Percentiles rank a stretch among this genome's conserved stretches.
phyloP scores from a whole-genome alignment of 2,113 vertebrate genomes.

The Gallinago media region DNA sequence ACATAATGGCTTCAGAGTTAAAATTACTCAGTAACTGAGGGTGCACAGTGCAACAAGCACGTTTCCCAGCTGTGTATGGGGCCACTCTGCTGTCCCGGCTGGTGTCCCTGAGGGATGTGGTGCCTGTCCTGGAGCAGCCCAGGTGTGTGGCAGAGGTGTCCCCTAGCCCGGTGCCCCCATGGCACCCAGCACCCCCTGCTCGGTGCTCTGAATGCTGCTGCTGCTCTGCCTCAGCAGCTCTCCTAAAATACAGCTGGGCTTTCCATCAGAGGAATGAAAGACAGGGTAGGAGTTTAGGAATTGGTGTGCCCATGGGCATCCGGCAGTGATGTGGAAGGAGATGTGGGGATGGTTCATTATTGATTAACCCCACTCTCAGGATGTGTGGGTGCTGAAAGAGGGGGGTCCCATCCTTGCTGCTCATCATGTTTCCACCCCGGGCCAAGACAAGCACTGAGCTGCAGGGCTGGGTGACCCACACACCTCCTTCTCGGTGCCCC shows the following conservation, averaged over 20 bases:
- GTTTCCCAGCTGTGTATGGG: neutral
- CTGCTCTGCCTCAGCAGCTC: neutral
- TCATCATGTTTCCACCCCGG: rapidly evolving
- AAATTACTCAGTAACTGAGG: neutral
- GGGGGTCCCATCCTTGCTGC: neutral
- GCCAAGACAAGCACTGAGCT: neutral
- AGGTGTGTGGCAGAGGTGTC: neutral
- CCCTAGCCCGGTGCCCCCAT: neutral
- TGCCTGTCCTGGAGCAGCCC: neutral
- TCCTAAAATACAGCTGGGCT: neutral
- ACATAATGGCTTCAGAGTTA: neutral
- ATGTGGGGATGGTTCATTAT: neutral
- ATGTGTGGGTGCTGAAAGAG: neutral
- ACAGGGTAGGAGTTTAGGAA: neutral
- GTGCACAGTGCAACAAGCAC: neutral
- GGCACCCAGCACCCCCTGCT: neutral
- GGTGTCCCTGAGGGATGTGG: rapidly evolving
- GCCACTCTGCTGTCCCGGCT: neutral
- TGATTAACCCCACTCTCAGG: neutral
- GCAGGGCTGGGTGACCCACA: rapidly evolving
- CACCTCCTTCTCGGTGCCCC: neutral
- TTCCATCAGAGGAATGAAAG: neutral
- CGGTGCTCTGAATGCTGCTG: neutral
- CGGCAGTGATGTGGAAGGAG: neutral
- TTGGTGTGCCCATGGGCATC: neutral